Conservation (phyloP, 1,140 invertebrate species). For the Drosophila lacertosa region DNA sequence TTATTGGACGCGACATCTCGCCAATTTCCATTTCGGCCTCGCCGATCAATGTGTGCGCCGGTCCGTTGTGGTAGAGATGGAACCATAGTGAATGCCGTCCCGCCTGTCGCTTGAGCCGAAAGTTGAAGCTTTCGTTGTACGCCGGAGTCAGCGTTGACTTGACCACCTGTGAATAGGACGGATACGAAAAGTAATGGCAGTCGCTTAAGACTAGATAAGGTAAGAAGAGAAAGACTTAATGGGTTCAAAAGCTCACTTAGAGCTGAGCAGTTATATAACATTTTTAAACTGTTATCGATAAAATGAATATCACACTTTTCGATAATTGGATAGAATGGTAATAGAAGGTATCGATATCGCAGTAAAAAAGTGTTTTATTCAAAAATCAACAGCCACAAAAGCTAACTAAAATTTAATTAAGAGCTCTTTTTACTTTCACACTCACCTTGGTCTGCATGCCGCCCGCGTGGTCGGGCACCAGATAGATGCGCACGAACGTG, state of each 20-base stretch:
- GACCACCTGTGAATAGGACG: conserved; percentile 52
- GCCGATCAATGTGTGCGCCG: conserved; percentile 79
- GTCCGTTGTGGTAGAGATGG: conserved; percentile 82
- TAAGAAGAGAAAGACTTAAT: too few species aligned
- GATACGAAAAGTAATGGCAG: background rate
- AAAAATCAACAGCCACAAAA: too few species aligned
- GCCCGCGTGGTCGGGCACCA: conserved; percentile 89
- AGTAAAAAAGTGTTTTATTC: too few species aligned
- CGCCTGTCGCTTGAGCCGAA: conserved; percentile 86
- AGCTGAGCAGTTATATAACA: too few species aligned
- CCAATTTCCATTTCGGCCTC: conserved; percentile 85
- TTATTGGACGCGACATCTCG: conserved; percentile 84
- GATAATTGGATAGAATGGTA: too few species aligned
- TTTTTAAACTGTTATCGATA: too few species aligned
- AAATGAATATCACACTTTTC: too few species aligned
- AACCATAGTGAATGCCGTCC: conserved; percentile 82
- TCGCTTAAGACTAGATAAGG: too few species aligned
- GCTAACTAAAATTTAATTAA: too few species aligned
- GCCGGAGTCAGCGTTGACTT: conserved; percentile 87
- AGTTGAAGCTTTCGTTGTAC: conserved; percentile 90
- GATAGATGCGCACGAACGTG: conserved; percentile 90
- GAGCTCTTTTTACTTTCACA: background rate
- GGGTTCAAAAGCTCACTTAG: too few species aligned
- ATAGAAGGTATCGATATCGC: too few species aligned
- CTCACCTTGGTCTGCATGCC: conserved; percentile 90